Conservation (phyloP, 1,140 invertebrate genomes). For the Palaemon carinicauda region DNA sequence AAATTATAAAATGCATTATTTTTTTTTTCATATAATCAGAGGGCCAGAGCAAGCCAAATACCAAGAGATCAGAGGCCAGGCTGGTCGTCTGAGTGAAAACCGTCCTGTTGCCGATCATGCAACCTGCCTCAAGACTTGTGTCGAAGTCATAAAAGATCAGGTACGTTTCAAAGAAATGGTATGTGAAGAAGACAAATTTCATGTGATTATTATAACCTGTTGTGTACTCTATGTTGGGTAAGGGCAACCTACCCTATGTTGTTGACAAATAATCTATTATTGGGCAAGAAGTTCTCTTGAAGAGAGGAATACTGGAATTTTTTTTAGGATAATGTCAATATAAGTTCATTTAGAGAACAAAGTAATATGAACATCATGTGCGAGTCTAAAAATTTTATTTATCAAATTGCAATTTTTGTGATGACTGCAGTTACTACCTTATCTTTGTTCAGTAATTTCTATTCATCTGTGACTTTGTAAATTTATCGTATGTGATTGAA, state of each 20-base stretch:
- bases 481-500: not conserved
- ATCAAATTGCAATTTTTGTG: too few relatives aligned
- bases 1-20: too few relatives aligned
- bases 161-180: not conserved
- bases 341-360: too few relatives aligned
- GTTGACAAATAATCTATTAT: too few relatives aligned
- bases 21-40: conserved; percentile 53
- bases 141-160: conserved; percentile 40
- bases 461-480: not conserved
- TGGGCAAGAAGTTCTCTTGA: too few relatives aligned
- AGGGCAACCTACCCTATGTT: too few relatives aligned
- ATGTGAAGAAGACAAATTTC: too few relatives aligned
- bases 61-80: conserved; percentile 60
- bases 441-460: not conserved
- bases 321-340: too few relatives aligned
- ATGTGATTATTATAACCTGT: not conserved
- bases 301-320: too few relatives aligned
- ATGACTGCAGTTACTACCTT: too few relatives aligned
- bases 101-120: conserved; percentile 72
- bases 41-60: conserved; percentile 62
- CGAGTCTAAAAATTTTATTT: too few relatives aligned
- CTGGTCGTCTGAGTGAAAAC: conserved; percentile 66
- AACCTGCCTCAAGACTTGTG: conserved; percentile 68
- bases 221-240: not conserved
- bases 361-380: too few relatives aligned